Evolutionary conservation across 2,113 vertebrate species (phyloP).

Genomic region (Sigmodon hispidus): DNA sequence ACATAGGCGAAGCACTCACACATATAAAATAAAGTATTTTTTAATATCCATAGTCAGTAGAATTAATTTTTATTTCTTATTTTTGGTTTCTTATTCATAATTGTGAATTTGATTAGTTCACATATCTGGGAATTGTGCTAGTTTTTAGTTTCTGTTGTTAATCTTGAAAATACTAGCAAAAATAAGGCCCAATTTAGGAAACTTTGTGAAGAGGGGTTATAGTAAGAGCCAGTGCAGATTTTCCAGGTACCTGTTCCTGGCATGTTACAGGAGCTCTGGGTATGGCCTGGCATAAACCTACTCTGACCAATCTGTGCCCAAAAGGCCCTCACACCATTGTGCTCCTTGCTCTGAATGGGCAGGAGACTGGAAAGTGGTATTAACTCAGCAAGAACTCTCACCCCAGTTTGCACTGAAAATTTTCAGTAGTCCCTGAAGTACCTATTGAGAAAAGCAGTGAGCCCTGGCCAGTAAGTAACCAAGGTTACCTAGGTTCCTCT

Average conservation of each 20-base stretch:
- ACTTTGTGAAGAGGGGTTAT: background rate
- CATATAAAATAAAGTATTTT: background rate
- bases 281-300: background rate
- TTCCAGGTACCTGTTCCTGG: background rate
- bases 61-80: background rate
- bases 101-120: slow-evolving; percentile 4
- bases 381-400: background rate
- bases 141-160: slow-evolving; percentile 44
- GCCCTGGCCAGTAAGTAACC: background rate
- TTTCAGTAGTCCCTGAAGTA: background rate
- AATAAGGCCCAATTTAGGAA: background rate
- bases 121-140: background rate
- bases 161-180: background rate
- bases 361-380: background rate
- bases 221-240: background rate
- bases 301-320: background rate
- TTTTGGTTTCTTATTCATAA: background rate
- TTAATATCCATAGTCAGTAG: background rate
- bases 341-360: background rate
- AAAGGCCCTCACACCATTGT: background rate
- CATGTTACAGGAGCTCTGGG: background rate
- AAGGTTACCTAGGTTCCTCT: background rate
- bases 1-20: background rate
- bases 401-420: background rate
- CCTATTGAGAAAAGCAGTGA: background rate